Evolutionary conservation across 2,113 vertebrate species (phyloP).

Genomic region (Cercopithecus mona): DNA sequence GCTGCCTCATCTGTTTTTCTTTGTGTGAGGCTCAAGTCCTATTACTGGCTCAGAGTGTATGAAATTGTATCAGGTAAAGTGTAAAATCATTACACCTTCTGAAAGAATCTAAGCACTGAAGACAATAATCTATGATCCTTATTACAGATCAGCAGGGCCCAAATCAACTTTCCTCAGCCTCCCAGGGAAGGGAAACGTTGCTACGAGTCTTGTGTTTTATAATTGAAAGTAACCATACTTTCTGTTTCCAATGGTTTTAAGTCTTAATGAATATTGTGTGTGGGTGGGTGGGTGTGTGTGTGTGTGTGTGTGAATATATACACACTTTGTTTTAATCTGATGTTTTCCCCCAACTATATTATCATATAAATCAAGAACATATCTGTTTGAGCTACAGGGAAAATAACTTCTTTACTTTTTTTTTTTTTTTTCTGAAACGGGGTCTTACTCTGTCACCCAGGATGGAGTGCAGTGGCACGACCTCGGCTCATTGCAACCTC

Average conservation of each 20-base stretch:
- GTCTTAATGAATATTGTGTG: not conserved
- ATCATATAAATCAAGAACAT: not conserved
- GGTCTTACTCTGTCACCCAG: too few species aligned
- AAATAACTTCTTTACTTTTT: not conserved
- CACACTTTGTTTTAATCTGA: not conserved
- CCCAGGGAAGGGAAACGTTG: not conserved
- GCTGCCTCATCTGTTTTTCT: not conserved
- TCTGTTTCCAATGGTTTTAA: slow-evolving; percentile 13
- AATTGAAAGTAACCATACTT: slow-evolving; percentile 25
- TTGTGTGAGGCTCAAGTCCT: not conserved
- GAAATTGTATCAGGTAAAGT: not conserved
- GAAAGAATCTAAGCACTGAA: not conserved
- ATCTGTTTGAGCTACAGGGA: not conserved
- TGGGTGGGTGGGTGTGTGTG: not conserved
- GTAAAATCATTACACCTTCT: rapidly evolving
- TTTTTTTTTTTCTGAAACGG: too few species aligned
- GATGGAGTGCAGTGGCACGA: too few species aligned
- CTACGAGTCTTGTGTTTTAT: slow-evolving; percentile 34
- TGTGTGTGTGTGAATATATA: not conserved
- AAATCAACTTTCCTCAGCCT: not conserved
- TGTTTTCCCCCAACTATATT: not conserved
- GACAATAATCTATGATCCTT: not conserved
- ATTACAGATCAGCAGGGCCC: not conserved
- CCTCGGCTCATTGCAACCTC: too few species aligned
- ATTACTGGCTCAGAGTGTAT: not conserved